Evolutionary conservation across 2,888 invertebrate species (phyloP), one percentile per base, ranked within the genome.

Genomic region (Liopterus haemorrhoidalis): DNA sequence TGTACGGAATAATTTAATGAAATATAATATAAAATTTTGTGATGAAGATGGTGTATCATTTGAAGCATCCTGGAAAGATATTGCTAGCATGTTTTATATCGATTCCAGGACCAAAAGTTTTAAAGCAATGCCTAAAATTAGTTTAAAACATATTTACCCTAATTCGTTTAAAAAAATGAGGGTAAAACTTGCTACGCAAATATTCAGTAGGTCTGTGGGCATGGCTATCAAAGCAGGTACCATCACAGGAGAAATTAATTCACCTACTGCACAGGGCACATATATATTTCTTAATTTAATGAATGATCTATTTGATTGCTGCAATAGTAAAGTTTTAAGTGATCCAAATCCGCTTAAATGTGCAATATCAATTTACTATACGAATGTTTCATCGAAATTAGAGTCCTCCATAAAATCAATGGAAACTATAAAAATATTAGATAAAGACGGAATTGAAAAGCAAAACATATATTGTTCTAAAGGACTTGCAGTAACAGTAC

Each of bases 391-490:
- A n/a, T n/a, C n/a, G n/a, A n/a, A n/a, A n/a, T n/a, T n/a, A n/a
- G 28, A 28, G n/a, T 3, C 14, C 12, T 14, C 12, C 5, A 9
- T 14, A 28, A n/a, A 4, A 28, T 12, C 15, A 4, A 5, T 4
- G 2, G 3, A 28, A 28, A 28, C 28, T 28, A 4, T 28, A 5
- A 28, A 28, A 14, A 12, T 27, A 27, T 9, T n/a, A 16, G 39
- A 39, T 16, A 39, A 27, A 8, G 16, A 5, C 2, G 28, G 18
- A 27, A n/a, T n/a, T n/a, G n/a, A n/a, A n/a, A n/a, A n/a, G n/a
- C n/a, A n/a, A n/a, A n/a, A n/a, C n/a, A 39, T 39, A 15, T 24
- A 39, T 39, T 39, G 25, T 27, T 25, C 18, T 9, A 39, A 27
- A 39, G 39, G 25, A 14, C 28, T 39, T 14, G 9, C 6, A 11